Evolutionary conservation across 2,888 invertebrate genomes (phyloP), one percentile per base, ranked within the genome.

Genomic region (Anticlea derivata): DNA sequence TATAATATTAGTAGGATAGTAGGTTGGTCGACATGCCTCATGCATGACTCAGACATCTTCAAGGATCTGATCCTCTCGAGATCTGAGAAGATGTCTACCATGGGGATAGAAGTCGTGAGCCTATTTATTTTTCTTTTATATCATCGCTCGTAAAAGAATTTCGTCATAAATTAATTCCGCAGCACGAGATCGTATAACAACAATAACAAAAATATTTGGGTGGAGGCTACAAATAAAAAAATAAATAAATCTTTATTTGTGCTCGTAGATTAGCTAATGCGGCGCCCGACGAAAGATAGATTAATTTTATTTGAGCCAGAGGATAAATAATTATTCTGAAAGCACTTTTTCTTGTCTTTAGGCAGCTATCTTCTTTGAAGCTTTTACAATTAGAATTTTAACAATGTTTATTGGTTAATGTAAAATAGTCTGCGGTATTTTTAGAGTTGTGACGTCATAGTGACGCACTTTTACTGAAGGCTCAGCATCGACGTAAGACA

Each of bases 81-180:
- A n/a, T n/a, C n/a, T n/a, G n/a, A n/a, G n/a, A n/a, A n/a, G n/a
- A n/a, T n/a, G n/a, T n/a, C n/a, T n/a, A n/a, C n/a, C n/a, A n/a
- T n/a, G n/a, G n/a, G n/a, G n/a, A n/a, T n/a, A n/a, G n/a, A n/a
- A n/a, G n/a, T n/a, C n/a, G n/a, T n/a, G n/a, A n/a, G n/a, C n/a
- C n/a, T n/a, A n/a, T n/a, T n/a, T n/a, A n/a, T n/a, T n/a, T n/a
- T n/a, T n/a, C n/a, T n/a, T n/a, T n/a, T n/a, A n/a, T n/a, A n/a
- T n/a, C n/a, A n/a, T n/a, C 23, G 30, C 22, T 31, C 31, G 35
- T 31, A 41, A 41, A 41, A 23, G 23, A 30, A 41, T 31, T 31
- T 13, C 30, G 23, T n/a, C 23, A 22, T 41, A 23, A 31, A 23
- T 40, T 23, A 12, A 41, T 41, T 31, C 12, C 1, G 22, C n/a